Conservation (phyloP, 2,113 vertebrate genomes). For the Cyrtonyx montezumae region DNA sequence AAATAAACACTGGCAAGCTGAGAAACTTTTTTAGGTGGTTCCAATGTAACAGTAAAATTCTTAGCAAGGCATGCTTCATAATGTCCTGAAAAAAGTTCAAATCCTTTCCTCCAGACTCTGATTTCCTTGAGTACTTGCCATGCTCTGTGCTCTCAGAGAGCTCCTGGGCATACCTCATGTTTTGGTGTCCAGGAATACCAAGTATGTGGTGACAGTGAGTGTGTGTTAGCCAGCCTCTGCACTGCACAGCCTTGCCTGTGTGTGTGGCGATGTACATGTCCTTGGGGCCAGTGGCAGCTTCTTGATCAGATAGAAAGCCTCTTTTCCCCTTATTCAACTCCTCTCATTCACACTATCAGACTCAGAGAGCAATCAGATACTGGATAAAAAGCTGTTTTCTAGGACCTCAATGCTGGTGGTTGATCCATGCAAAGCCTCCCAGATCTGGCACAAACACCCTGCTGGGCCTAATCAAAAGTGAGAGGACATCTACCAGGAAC, state of each 20-base stretch:
- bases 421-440: background rate
- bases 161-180: background rate
- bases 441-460: background rate
- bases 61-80: background rate
- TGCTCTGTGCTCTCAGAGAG: rapidly evolving
- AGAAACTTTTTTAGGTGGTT: background rate
- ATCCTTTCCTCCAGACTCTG: background rate
- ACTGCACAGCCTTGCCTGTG: rapidly evolving
- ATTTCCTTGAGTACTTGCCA: background rate
- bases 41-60: background rate
- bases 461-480: background rate
- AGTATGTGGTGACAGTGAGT: background rate
- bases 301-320: background rate
- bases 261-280: rapidly evolving
- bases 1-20: slow-evolving; percentile 2
- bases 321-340: background rate
- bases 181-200: background rate
- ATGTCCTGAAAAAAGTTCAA: rapidly evolving
- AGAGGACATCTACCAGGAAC: background rate
- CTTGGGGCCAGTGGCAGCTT: background rate
- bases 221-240: background rate
- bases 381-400: background rate
- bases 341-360: background rate
- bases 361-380: background rate
- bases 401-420: background rate